These are phyloP conservation scores for Masticophis lateralis DNA, from an alignment of 2,797 vertebrate species.

Conservation along the genomic window DNA sequence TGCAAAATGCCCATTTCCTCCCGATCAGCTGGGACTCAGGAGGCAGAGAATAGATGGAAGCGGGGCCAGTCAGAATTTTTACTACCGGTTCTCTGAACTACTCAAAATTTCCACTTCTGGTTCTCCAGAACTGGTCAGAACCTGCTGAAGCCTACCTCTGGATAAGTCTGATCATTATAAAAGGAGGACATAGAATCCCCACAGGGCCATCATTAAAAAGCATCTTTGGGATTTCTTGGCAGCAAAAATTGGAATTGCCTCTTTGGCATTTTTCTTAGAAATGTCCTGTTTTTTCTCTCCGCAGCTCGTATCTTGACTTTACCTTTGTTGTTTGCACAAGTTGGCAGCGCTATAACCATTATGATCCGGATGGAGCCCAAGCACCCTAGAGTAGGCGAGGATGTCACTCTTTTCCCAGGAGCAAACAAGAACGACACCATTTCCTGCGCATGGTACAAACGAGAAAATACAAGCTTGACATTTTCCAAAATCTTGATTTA, in stretches of 20 bases:
- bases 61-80: too few relatives aligned
- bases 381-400: neutral
- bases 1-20: too few relatives aligned
- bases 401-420: neutral
- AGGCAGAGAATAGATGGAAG: too few relatives aligned
- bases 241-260: neutral
- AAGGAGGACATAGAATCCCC: neutral
- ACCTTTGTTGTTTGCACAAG: neutral
- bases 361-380: neutral
- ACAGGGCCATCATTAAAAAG: neutral
- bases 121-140: too few relatives aligned
- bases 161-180: neutral
- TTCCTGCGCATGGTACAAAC: neutral
- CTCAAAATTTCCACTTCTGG: too few relatives aligned
- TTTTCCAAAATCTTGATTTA: neutral
- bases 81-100: too few relatives aligned
- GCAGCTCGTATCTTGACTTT: neutral
- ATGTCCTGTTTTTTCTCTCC: neutral
- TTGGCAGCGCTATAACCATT: neutral
- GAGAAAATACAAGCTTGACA: neutral
- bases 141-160: too few relatives aligned
- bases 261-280: neutral
- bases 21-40: too few relatives aligned
- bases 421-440: neutral
- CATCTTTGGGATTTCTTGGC: neutral